phyloP scores from a whole-genome alignment of 2,797 vertebrate species.

The Oreochromis grahami region DNA sequence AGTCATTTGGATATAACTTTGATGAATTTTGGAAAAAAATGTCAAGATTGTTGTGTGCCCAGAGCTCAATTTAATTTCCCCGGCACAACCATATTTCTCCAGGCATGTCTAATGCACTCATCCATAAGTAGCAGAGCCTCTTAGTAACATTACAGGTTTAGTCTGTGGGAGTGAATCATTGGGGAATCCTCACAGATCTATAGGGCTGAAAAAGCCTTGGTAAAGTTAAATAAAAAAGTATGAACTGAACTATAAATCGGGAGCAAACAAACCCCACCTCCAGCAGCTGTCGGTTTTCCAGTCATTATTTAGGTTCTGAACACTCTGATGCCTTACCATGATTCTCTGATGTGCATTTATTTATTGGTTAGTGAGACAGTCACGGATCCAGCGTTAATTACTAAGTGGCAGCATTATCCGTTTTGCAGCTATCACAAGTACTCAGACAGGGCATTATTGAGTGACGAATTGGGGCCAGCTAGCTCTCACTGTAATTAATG shows the following conservation, averaged over 20 bases:
- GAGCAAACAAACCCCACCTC: background rate
- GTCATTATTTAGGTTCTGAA: background rate
- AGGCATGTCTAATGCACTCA: conserved; percentile 33
- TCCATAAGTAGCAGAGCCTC: conserved; percentile 13
- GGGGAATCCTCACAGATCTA: background rate
- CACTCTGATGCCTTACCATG: background rate
- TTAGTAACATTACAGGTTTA: background rate
- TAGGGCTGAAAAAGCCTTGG: background rate
- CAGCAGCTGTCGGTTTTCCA: background rate
- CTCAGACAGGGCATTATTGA: conserved; percentile 17
- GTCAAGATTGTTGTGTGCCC: conserved; percentile 23
- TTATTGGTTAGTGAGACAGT: background rate
- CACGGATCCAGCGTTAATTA: conserved; percentile 21
- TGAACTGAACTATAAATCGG: background rate
- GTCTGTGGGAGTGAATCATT: background rate
- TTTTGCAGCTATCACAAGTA: conserved; percentile 7
- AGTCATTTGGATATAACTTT: conserved; percentile 31
- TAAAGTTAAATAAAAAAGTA: background rate
- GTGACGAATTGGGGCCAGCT: conserved; percentile 34
- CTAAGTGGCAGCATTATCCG: conserved; percentile 3
- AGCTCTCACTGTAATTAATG: conserved; percentile 43
- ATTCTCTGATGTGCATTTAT: background rate
- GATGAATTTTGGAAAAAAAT: conserved; percentile 30
- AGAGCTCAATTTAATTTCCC: conserved; percentile 40
- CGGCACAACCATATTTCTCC: conserved; percentile 7